Evolutionary conservation across 2,888 invertebrate species (phyloP).

Genomic region (Epirrhoe tristata): DNA sequence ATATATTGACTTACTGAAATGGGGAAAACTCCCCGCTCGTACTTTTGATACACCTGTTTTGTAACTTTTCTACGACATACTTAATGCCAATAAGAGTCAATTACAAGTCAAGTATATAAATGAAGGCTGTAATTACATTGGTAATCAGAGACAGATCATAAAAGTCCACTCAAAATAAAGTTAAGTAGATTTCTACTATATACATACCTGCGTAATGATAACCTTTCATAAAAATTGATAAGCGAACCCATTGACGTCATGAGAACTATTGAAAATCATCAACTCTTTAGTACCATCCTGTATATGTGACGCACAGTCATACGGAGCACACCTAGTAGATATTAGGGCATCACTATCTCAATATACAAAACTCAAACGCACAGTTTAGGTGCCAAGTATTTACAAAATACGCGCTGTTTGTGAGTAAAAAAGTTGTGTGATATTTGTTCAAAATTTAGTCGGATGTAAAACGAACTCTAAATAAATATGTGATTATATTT

Average conservation of each 20-base stretch:
- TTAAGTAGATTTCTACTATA: not conserved
- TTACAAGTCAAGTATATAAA: not conserved
- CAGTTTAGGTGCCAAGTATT: slow-evolving; percentile 24
- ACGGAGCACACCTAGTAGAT: slow-evolving; percentile 50
- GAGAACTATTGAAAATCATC: slow-evolving; percentile 4
- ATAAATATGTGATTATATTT: slow-evolving; percentile 56
- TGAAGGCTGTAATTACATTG: not conserved
- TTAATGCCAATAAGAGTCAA: too few relatives aligned
- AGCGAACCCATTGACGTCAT: slow-evolving; percentile 13
- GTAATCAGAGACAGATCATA: not conserved
- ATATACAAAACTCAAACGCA: slow-evolving; percentile 51
- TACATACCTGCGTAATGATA: slow-evolving; percentile 4
- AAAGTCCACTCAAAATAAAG: slow-evolving; percentile 4
- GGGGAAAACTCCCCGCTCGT: too few relatives aligned
- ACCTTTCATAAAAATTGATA: slow-evolving; percentile 20
- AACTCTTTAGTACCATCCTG: slow-evolving; percentile 47
- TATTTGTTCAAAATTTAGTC: slow-evolving; percentile 8
- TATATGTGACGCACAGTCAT: slow-evolving; percentile 48
- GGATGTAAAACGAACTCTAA: slow-evolving; percentile 47
- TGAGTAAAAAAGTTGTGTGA: not conserved
- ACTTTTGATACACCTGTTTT: too few relatives aligned
- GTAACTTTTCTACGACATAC: too few relatives aligned
- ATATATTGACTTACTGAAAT: too few relatives aligned
- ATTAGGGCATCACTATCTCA: slow-evolving; percentile 50
- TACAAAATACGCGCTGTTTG: slow-evolving; percentile 1